These are phyloP conservation scores for Cheirogaleus major DNA, from an alignment of 2,797 vertebrate genomes.

Conservation along the genomic window DNA sequence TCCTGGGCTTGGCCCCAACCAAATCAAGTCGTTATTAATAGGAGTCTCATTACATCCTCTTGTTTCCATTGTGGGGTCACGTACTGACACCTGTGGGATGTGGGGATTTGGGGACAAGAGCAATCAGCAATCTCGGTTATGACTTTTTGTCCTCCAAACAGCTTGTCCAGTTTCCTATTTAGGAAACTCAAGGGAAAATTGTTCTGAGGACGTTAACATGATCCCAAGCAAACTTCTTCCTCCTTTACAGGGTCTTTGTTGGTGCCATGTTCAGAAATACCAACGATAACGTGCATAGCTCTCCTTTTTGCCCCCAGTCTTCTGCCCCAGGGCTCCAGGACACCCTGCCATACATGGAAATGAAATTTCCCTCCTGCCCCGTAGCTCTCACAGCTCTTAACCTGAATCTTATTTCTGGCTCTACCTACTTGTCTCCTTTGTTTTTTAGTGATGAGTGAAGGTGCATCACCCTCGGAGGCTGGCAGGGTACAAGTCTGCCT, in stretches of 20 bases:
- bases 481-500: neutral
- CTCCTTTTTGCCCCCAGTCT: neutral
- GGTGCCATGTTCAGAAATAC: neutral
- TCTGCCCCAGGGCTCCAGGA: neutral
- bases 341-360: neutral
- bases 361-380: neutral
- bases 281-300: accelerated
- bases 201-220: neutral
- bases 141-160: neutral
- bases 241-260: neutral
- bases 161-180: neutral
- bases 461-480: accelerated
- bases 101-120: neutral
- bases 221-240: neutral
- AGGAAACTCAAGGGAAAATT: neutral
- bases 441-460: neutral
- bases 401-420: neutral
- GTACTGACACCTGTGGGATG: neutral
- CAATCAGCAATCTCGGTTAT: neutral
- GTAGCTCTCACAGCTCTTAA: neutral
- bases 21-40: neutral
- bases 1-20: neutral
- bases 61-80: neutral
- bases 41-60: neutral
- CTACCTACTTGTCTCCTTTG: neutral